Conservation (phyloP, 2,113 vertebrate genomes). For the Paratilapia polleni region DNA sequence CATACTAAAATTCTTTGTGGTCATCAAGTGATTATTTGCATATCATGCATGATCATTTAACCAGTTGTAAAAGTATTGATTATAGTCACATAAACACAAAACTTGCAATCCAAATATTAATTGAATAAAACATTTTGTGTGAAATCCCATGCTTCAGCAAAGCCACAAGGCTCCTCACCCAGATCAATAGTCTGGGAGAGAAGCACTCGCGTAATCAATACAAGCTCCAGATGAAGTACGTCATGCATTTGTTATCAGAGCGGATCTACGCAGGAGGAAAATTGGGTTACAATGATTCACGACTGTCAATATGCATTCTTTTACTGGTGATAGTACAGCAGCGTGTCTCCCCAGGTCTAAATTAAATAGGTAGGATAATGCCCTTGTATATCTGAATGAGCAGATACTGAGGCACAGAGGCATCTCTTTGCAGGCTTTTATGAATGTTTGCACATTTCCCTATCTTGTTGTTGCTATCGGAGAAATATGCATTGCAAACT, state of each 20-base stretch:
- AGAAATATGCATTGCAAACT: background rate
- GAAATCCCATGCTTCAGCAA: constrained; percentile 2
- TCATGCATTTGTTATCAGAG: constrained; percentile 51
- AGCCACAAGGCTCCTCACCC: background rate
- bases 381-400: constrained; percentile 13
- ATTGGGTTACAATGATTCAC: constrained; percentile 51
- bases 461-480: background rate
- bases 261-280: constrained; percentile 18
- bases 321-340: background rate
- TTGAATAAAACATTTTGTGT: background rate
- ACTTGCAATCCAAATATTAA: background rate
- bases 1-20: background rate
- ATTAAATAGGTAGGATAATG: background rate
- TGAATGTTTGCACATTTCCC: background rate
- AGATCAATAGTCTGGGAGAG: constrained; percentile 28
- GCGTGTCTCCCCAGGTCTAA: background rate
- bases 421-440: constrained; percentile 3
- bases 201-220: constrained; percentile 46
- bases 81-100: background rate
- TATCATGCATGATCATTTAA: background rate
- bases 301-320: constrained; percentile 28
- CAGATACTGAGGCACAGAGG: background rate
- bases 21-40: background rate
- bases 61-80: background rate
- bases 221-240: constrained; percentile 28